These are phyloP conservation scores for Hemibagrus guttatus DNA, from an alignment of 2,797 vertebrate species.

Conservation along the genomic window DNA sequence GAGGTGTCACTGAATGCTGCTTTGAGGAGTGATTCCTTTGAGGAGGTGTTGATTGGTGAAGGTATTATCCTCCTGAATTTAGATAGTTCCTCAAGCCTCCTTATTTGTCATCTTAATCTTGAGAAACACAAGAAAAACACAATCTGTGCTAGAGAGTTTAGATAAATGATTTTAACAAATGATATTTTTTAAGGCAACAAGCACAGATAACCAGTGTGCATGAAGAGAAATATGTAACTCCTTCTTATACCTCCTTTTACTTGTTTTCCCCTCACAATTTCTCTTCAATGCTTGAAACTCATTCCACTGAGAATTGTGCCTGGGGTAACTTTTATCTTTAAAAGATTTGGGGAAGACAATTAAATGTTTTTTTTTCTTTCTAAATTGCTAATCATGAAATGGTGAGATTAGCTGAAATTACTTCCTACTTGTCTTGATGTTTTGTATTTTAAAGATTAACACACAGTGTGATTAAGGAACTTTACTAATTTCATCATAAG, in stretches of 20 bases:
- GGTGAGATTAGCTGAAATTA: too few relatives aligned
- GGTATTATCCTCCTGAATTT: slow-evolving; percentile 53
- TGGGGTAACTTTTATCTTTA: neutral
- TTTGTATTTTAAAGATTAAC: neutral
- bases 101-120: neutral
- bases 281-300: neutral
- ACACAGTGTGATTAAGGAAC: neutral
- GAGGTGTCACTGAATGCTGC: slow-evolving; percentile 25
- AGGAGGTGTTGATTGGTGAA: slow-evolving; percentile 69
- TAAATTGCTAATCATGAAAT: neutral
- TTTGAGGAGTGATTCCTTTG: slow-evolving; percentile 50
- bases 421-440: neutral
- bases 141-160: neutral
- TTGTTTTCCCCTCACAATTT: neutral
- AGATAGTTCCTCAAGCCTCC: neutral
- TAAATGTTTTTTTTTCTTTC: neutral
- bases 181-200: neutral
- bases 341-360: neutral
- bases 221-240: neutral
- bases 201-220: neutral
- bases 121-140: too few relatives aligned
- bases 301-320: neutral
- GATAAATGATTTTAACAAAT: neutral
- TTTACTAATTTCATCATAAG: neutral
- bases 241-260: neutral